phyloP scores from a whole-genome alignment of 1,140 invertebrate genomes.

The Mycetomoellerius zeteki region DNA sequence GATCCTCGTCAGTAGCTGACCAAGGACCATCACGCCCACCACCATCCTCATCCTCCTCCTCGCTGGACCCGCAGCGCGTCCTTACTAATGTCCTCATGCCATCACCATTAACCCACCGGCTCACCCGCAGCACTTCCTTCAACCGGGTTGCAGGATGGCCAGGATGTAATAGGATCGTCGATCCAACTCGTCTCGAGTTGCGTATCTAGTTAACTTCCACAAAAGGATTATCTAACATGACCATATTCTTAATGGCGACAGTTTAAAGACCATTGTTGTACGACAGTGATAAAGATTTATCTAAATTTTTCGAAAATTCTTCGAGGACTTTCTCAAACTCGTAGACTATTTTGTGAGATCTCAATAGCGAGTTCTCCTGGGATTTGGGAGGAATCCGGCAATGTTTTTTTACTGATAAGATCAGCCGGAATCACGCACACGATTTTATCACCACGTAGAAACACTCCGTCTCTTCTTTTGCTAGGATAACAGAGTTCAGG shows the following conservation, averaged over 20 bases:
- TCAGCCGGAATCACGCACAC: conserved; percentile 7
- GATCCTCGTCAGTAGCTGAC: conserved; percentile 85
- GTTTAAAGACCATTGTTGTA: neutral
- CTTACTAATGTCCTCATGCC: conserved; percentile 86
- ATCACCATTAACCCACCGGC: conserved; percentile 79
- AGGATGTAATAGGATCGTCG: conserved; percentile 53
- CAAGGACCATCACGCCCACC: conserved; percentile 86
- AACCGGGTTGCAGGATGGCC: conserved; percentile 32
- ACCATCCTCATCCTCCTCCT: conserved; percentile 87
- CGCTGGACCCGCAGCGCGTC: conserved; percentile 83
- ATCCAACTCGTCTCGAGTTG: conserved; percentile 6
- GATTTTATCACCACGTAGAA: conserved; percentile 45
- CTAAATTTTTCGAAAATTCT: neutral
- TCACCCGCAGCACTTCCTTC: conserved; percentile 66
- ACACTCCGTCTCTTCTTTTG: neutral
- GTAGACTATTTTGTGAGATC: neutral
- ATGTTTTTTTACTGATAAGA: conserved; percentile 31
- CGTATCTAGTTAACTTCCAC: neutral
- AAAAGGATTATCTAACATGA: conserved; percentile 5
- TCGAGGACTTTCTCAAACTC: neutral
- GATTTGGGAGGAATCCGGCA: neutral
- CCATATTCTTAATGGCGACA: conserved; percentile 16
- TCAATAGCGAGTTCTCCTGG: neutral
- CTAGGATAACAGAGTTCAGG: conserved; percentile 49
- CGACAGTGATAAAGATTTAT: neutral